Base-by-base conservation (phyloP, 2,797 vertebrate genomes). In the Phataginus tetradactyla region DNA sequence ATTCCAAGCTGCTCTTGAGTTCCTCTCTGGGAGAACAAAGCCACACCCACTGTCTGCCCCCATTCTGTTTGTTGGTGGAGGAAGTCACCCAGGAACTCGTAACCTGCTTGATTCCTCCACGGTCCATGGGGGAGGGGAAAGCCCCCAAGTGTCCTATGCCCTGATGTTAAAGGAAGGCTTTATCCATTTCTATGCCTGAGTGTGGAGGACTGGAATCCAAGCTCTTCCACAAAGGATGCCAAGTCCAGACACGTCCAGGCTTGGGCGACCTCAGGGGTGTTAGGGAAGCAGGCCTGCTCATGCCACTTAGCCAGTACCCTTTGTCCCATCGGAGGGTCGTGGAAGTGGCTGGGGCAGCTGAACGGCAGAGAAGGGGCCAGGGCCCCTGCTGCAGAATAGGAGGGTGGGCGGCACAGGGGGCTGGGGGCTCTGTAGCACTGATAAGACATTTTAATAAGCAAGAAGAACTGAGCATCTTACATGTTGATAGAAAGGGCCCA, bases 261-360 rank as follows among this genome's bases (percentile, higher is more conserved):
- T 72, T 42, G 5, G 7, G 39, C 37, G 7, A 59, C 9, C 14
- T 29, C 5, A 4, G 9, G 7, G 29, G 27, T 5, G 2, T 51
- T 9, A 1, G 0, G 9, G 23, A n/a, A 51, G 51, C 20, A 51
- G 32, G 5, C 18, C 2, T 5, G 2, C 49, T n/a, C 10, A 3
- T 55, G 23, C 45, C 45, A 45, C 72, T 79, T 21, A 32, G 32
- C 34, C 27, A 75, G 13, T 6, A 12, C 32, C 23, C 45, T 32
- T 21, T 4, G 17, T n/a, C 21, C 14, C 15, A n/a, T 1, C 5
- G 39, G 37, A 37, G 4, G 20, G 49, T n/a, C 23, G 51, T 2
- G 37, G 34, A 25, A 29, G 5, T 45, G 49, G 21, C 13, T 20
- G 49, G 34, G 10, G 63, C 63, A 66, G 32, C 66, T 23, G 0